A percentile compares a stretch with the other conserved stretches of the same genome.
Conservation (phyloP, 2,888 invertebrate species). For the Nephrotoma guestfalica region DNA sequence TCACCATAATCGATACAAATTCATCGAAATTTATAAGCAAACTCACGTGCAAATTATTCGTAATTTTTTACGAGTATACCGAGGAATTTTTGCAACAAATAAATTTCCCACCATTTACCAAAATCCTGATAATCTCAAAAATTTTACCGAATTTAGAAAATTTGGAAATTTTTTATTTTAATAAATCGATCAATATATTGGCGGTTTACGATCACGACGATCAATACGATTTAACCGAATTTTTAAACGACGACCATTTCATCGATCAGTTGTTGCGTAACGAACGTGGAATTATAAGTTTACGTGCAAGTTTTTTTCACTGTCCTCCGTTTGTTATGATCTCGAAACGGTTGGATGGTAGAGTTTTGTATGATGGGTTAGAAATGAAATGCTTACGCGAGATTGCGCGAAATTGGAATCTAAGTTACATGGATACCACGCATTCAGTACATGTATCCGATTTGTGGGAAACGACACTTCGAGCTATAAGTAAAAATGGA, state of each 20-base stretch:
- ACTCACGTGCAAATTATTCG: not conserved
- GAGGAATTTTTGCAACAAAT: not conserved
- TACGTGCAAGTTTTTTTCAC: not conserved
- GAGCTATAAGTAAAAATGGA: not conserved
- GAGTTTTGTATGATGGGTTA: not conserved
- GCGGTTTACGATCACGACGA: not conserved
- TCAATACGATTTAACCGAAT: not conserved
- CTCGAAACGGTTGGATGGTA: not conserved
- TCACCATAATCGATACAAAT: not conserved
- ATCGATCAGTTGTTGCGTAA: not conserved
- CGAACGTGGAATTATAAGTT: not conserved
- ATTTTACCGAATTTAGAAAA: not conserved
- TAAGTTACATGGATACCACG: not conserved
- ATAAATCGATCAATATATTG: not conserved
- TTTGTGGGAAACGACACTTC: not conserved
- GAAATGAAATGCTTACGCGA: not conserved
- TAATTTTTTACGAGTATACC: not conserved
- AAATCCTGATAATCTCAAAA: not conserved
- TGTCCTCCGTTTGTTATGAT: not conserved
- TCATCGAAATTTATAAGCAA: not conserved
- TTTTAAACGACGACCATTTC: not conserved
- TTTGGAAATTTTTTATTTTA: not conserved
- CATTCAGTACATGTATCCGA: not conserved
- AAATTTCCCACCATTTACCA: not conserved
- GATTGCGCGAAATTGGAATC: not conserved